Evolutionary conservation across 2,113 vertebrate species (phyloP).

Genomic region (Okapia johnstoni): DNA sequence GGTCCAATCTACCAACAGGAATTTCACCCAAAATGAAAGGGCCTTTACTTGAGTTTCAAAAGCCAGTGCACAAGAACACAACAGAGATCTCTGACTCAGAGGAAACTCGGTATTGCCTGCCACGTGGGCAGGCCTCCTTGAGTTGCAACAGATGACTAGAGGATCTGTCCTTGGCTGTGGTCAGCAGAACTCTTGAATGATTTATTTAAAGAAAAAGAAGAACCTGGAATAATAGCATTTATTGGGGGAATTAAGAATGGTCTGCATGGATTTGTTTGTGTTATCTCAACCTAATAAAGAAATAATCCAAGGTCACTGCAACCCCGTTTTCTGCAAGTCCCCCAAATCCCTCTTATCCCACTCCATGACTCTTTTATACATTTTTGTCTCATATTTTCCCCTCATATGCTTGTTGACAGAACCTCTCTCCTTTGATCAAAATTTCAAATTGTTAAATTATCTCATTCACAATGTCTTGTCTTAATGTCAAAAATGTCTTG

Average conservation of each 20-base stretch:
- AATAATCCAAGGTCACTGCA: background rate
- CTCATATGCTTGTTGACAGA: background rate
- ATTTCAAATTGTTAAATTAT: background rate
- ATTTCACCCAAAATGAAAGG: background rate
- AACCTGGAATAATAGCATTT: background rate
- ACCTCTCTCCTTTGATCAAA: background rate
- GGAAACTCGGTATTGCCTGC: background rate
- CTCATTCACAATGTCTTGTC: background rate
- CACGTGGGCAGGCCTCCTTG: background rate
- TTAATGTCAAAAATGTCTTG: background rate
- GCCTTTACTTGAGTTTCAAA: background rate
- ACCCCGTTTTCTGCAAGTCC: background rate
- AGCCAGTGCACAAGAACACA: background rate
- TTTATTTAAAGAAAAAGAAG: background rate
- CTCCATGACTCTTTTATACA: background rate
- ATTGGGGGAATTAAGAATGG: background rate
- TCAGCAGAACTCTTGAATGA: background rate
- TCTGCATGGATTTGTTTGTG: background rate
- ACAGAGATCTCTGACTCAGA: background rate
- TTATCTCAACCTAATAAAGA: background rate
- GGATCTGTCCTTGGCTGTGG: background rate
- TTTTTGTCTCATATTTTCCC: background rate
- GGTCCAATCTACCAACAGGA: background rate
- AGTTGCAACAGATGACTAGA: background rate
- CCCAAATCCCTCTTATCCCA: rapidly evolving